Base-by-base conservation (phyloP, 2,888 invertebrate genomes). In the Oligia fasciuncula region DNA sequence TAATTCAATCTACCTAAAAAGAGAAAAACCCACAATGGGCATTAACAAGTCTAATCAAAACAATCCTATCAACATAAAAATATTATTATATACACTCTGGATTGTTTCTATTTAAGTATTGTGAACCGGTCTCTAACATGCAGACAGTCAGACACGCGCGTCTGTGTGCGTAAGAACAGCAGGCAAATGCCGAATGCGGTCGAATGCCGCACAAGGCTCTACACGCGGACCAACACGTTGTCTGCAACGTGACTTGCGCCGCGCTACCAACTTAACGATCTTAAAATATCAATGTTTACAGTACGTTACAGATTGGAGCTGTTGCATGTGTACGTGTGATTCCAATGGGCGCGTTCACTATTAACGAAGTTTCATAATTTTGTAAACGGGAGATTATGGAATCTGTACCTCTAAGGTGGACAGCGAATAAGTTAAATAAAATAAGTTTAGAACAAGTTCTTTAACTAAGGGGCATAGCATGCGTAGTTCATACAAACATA, bases 191-290 rank as follows among this genome's bases (percentile, higher is more conserved):
- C 81, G 91, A 79, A 76, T 84, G 83, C 94, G 82, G 91, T 95
- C 81, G 91, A 79, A 76, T 84, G 83, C 94, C 83, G 91, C 95
- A 94, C 95, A 93, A 91, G 95, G 93, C 93, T 90, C 81, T 80
- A 87, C 96, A 95, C 93, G 95, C 93, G 93, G 92, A 85, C 86
- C 90, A 86, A 91, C 96, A 96, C 96, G 95, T 96, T 96, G 94
- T 46, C 77, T 93, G 95, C 96, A 96, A 96, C 96, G 96, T 96
- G 96, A 96, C 95, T 91, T 83, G 84, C 73, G 80, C 93, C 85
- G 90, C 73, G 83, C 86, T 93, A 85, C 95, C 96, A 96, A 95
- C 95, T 87, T 90, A 77, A 87, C 92, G 73, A 81, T 83, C 76
- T 69, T 80, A 77, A 90, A 90, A 90, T 88, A 84, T 88, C 91